Evolutionary conservation across 2,888 invertebrate genomes (phyloP).

Genomic region (Volucella zonaria): DNA sequence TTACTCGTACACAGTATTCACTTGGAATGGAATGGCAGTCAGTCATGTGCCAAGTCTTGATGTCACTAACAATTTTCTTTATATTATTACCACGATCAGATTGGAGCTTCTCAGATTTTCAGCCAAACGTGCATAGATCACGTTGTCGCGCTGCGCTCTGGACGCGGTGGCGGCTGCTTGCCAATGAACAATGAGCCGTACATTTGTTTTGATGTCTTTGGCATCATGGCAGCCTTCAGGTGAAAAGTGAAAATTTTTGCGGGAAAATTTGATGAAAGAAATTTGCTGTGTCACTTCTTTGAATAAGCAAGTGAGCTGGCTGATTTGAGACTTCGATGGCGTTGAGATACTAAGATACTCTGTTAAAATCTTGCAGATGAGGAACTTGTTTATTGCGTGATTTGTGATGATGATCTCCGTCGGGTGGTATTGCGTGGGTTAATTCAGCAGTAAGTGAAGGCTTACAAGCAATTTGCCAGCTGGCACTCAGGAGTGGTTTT

Average conservation of each 20-base stretch:
- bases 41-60: slow-evolving; percentile 47
- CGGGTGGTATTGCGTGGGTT: slow-evolving; percentile 22
- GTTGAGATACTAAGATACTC: slow-evolving; percentile 23
- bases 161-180: neutral
- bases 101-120: slow-evolving; percentile 17
- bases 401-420: slow-evolving; percentile 35
- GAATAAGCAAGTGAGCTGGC: slow-evolving; percentile 27
- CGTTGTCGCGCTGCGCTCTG: slow-evolving; percentile 2
- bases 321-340: slow-evolving; percentile 31
- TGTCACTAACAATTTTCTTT: slow-evolving; percentile 68
- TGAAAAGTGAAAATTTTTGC: slow-evolving; percentile 68
- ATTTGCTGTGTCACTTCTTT: slow-evolving; percentile 36
- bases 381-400: slow-evolving; percentile 64
- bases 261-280: slow-evolving; percentile 56
- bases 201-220: slow-evolving; percentile 57
- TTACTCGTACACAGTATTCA: slow-evolving; percentile 16
- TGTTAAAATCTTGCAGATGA: slow-evolving; percentile 36
- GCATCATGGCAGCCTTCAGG: slow-evolving; percentile 42
- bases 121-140: slow-evolving; percentile 41
- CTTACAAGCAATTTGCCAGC: neutral
- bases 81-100: slow-evolving; percentile 48
- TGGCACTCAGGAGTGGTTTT: too few relatives aligned
- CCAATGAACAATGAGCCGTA: slow-evolving; percentile 60
- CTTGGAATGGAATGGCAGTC: slow-evolving; percentile 43
- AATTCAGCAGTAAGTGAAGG: neutral